Conservation (phyloP, 1,140 invertebrate genomes). For the Heliothis virescens region DNA sequence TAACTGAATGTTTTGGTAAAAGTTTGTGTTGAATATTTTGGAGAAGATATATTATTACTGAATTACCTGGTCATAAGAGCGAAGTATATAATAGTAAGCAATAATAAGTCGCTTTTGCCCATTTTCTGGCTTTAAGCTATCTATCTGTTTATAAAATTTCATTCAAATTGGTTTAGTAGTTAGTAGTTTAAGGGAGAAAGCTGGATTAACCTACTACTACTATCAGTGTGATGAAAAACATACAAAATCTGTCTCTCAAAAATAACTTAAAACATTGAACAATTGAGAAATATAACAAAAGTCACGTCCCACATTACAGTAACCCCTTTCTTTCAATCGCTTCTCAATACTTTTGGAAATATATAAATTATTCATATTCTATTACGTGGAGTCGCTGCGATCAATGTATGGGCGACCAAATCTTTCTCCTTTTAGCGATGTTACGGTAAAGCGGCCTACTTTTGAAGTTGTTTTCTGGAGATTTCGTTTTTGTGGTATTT, state of each 20-base stretch:
- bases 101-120: too few relatives aligned
- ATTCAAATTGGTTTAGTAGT: too few relatives aligned
- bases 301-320: constrained; percentile 23
- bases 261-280: constrained; percentile 6
- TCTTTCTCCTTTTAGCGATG: not conserved
- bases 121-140: too few relatives aligned
- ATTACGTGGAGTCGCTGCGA: constrained; percentile 12
- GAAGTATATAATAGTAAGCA: too few relatives aligned
- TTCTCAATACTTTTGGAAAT: constrained; percentile 20
- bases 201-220: too few relatives aligned
- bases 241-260: too few relatives aligned
- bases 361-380: constrained; percentile 41
- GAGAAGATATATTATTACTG: too few relatives aligned
- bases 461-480: constrained; percentile 14
- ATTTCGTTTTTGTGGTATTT: not conserved
- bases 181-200: too few relatives aligned
- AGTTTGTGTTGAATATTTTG: too few relatives aligned
- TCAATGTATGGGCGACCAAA: constrained; percentile 14
- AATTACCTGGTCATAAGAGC: too few relatives aligned
- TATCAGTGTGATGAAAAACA: too few relatives aligned
- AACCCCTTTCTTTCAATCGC: constrained; percentile 37
- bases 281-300: constrained; percentile 18
- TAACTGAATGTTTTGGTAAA: not conserved
- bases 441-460: not conserved
- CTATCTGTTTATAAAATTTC: too few relatives aligned